Conservation (phyloP, 2,113 vertebrate species). For the Microtus oregoni region DNA sequence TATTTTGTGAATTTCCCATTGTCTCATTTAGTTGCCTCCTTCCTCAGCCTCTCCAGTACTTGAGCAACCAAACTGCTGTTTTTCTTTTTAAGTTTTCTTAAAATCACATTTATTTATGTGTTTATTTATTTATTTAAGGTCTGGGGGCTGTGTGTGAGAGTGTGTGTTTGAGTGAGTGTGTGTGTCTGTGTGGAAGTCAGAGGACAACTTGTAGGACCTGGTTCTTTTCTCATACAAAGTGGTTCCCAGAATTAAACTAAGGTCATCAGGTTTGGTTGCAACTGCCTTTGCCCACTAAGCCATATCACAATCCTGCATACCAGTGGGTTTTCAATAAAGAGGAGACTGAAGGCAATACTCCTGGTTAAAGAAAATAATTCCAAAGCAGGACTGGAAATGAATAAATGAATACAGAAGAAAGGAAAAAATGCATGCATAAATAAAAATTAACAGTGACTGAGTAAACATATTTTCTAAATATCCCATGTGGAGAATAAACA, state of each 20-base stretch:
- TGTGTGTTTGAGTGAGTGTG: neutral
- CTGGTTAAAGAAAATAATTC: neutral
- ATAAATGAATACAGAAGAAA: conserved; percentile 31
- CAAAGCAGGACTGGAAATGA: neutral
- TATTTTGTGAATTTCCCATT: neutral
- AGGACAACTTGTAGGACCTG: neutral
- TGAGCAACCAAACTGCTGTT: neutral
- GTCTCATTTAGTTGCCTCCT: neutral
- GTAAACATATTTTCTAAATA: neutral
- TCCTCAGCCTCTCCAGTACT: neutral
- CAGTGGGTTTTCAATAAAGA: neutral
- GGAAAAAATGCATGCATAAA: neutral
- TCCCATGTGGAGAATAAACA: neutral
- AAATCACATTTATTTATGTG: neutral
- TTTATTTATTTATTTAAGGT: neutral
- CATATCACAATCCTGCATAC: neutral
- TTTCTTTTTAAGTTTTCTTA: neutral
- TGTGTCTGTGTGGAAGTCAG: neutral
- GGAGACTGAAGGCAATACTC: neutral
- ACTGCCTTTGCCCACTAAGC: neutral
- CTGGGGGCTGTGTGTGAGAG: too few species aligned
- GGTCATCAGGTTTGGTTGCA: neutral
- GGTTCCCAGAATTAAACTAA: neutral
- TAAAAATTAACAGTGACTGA: neutral
- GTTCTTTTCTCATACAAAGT: neutral